Base-by-base conservation (phyloP, 2,888 invertebrate species). In the Altica lythri region DNA sequence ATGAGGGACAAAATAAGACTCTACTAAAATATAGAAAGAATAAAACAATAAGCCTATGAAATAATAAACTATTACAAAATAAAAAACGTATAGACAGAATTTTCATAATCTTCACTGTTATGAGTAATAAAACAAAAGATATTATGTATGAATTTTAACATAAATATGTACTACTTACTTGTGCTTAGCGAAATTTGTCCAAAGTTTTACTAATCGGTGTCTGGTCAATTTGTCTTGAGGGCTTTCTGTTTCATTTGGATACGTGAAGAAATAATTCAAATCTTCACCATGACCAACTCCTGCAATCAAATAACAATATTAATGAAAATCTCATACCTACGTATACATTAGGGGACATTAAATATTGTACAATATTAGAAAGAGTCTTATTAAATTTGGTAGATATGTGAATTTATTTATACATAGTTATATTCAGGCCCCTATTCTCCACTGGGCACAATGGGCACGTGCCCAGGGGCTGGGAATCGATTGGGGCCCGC, bases 121-220 rank as follows among this genome's bases (percentile, higher is more conserved):
- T 22, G n/a, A n/a, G 4, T 22, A 22, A 5, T 22, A 5, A 22
- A 4, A 5, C 4, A 27, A 2, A 42, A 42, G 4, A 42, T 9
- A 40, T 4, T 38, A 10, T 18, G 5, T 9, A 12, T 6, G 5
- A 22, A 9, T 9, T 13, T 9, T 10, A 9, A 13, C 13, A 9
- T 9, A 13, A 12, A 12, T 1, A 2, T 2, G 2, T 13, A 5
- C n/a, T 10, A 29, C 48, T 59, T 59, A 66, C 66, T 63, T 55
- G 37, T 60, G 58, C 62, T 67, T 70, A 4, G 63, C 66, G 54
- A 70, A 70, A 57, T 70, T 68, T 1, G 64, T 66, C 69, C 69
- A 70, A 35, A 70, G 16, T 43, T 54, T 61, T 17, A 68, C 35
- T 46, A 68, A 55, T 18, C 60, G 49, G n/a, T 25, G 51, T 35